These are phyloP conservation scores for Chelonoidis abingdonii DNA, from an alignment of 2,113 vertebrate genomes.

Conservation along the genomic window DNA sequence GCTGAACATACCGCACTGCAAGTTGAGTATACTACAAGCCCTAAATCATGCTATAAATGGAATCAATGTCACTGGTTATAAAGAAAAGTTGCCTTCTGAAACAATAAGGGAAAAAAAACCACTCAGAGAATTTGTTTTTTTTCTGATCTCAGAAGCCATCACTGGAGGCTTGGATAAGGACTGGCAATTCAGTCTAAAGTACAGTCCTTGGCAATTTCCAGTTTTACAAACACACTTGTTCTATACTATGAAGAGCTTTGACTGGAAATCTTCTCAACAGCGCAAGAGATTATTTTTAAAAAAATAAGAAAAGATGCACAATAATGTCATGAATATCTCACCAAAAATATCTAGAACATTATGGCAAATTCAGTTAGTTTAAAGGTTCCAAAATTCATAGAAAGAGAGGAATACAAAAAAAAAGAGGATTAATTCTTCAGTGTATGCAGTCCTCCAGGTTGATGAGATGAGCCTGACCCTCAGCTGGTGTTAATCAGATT, in stretches of 20 bases:
- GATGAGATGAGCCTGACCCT: background rate
- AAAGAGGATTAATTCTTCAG: background rate
- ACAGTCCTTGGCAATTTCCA: background rate
- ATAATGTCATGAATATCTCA: background rate
- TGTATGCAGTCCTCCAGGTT: background rate
- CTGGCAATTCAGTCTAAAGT: background rate
- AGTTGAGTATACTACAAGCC: background rate
- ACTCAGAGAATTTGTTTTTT: background rate
- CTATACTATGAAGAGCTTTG: background rate
- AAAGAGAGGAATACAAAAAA: background rate
- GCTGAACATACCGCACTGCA: background rate
- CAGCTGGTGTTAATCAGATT: background rate
- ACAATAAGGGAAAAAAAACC: background rate
- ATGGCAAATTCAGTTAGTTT: background rate
- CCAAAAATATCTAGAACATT: background rate
- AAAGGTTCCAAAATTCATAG: background rate
- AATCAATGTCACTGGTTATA: background rate
- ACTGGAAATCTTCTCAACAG: background rate
- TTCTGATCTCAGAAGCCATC: background rate
- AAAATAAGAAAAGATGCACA: background rate
- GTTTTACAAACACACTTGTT: background rate
- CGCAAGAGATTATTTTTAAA: background rate
- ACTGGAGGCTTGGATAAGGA: background rate
- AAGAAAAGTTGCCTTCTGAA: conserved; percentile 7
- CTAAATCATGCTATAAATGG: conserved; percentile 25